Evolutionary conservation across 2,797 vertebrate genomes (phyloP), one percentile per base, ranked within the genome.

Genomic region (Ptychobarbus kaznakovi): DNA sequence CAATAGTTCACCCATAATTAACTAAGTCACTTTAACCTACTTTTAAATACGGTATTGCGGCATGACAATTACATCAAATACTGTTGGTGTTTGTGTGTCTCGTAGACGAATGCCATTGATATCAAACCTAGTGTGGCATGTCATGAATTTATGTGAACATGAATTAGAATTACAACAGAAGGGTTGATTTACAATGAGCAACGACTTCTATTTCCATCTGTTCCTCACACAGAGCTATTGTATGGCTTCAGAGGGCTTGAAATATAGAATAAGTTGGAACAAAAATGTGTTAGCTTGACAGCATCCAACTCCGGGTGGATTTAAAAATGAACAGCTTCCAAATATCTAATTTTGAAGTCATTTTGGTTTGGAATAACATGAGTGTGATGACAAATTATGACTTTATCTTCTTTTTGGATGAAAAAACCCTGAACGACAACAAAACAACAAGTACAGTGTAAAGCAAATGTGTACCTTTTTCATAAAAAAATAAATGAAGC

Each of bases 91-190:
- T n/a, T n/a, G n/a, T n/a, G n/a, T n/a, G n/a, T 12, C 35, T 69
- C 10, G 0, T 38, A 69, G 42, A 9, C 20, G 9, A 69, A 40
- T 42, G n/a, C 15, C 13, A 78, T 28, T 78, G 38, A 78, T 42
- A 40, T 61, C 3, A 42, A 61, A 42, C 7, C 22, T 6, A 28
- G 56, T 18, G 13, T 78, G 13, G 38, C 8, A 42, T n/a, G 56
- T 42, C 7, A 4, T 28, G 16, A 1, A 63, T 78, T 25, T 61
- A 25, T 78, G n/a, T 25, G 53, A 63, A 63, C 9, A 44, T 18
- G 76, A 78, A 44, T 61, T 9, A 20, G 76, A 78, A 40, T 42
- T 28, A 18, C 51, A 56, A 20, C 51, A 76, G 51, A 56, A 76
- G 51, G 25, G 12, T 58, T 46, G 46, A 42, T 61, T 61, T 78